Percentiles rank a stretch among this genome's conserved stretches.
phyloP scores from a whole-genome alignment of 2,113 vertebrate species.

The Lonchura striata region DNA sequence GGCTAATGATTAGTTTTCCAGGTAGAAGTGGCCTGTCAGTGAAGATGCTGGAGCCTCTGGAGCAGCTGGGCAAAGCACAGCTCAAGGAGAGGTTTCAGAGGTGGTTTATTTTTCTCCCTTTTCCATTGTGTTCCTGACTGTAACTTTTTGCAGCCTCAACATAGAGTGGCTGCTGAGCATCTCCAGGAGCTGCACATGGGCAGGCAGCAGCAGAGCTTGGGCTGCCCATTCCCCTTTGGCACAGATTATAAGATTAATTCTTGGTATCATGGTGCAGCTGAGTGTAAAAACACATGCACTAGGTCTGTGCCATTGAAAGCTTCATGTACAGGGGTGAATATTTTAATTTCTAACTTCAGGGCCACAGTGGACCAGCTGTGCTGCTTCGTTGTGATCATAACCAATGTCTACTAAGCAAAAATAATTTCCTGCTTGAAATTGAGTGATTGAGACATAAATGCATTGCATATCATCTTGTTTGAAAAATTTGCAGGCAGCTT shows the following conservation, averaged over 20 bases:
- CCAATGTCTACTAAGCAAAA: neutral
- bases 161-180: neutral
- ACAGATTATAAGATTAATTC: neutral
- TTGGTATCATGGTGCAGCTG: neutral
- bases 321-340: fast-evolving
- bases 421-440: neutral
- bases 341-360: neutral
- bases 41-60: neutral
- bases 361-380: fast-evolving
- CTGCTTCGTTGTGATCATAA: neutral
- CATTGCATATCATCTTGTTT: neutral
- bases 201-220: neutral
- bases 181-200: neutral
- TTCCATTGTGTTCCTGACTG: fast-evolving
- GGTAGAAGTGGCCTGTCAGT: neutral
- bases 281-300: neutral
- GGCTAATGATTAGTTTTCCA: neutral
- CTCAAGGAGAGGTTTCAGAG: neutral
- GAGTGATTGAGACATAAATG: neutral
- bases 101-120: neutral
- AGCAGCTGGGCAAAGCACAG: neutral
- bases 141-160: neutral
- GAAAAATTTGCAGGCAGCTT: neutral
- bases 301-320: neutral
- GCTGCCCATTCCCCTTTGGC: fast-evolving